Conservation (phyloP, 1,140 invertebrate species). For the Dreissena polymorpha region DNA sequence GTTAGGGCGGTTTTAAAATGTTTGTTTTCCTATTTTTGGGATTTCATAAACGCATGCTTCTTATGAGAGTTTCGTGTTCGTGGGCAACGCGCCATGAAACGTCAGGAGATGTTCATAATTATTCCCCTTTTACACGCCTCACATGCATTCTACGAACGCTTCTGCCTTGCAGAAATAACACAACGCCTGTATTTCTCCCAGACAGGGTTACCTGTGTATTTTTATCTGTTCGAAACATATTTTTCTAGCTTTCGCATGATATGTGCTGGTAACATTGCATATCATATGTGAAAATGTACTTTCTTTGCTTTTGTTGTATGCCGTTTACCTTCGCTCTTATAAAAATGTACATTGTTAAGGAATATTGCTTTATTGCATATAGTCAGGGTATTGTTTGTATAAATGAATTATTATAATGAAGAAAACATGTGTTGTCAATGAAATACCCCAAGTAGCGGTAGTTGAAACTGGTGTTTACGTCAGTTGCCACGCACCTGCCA, state of each 20-base stretch:
- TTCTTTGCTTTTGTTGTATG: conserved; percentile 30
- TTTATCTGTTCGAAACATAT: neutral
- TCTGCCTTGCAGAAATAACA: too few species aligned
- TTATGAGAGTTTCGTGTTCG: too few species aligned
- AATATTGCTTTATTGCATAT: conserved; percentile 11
- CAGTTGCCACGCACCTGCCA: conserved; percentile 33
- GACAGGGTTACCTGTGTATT: conserved; percentile 10
- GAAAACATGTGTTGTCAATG: conserved; percentile 13
- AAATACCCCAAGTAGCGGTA: neutral
- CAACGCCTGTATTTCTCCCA: conserved; percentile 38
- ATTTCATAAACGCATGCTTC: neutral
- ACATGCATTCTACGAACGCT: neutral
- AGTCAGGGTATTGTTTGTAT: conserved; percentile 24
- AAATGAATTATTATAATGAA: conserved; percentile 20
- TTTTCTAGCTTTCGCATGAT: conserved; percentile 5
- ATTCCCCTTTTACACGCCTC: neutral
- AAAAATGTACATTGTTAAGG: conserved; percentile 13
- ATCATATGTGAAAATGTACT: conserved; percentile 41
- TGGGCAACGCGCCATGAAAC: neutral
- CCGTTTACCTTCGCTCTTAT: neutral
- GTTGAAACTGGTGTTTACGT: neutral
- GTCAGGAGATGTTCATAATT: neutral
- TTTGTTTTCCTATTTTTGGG: neutral
- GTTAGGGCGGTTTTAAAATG: neutral
- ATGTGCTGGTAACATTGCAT: conserved; percentile 53